Conservation (phyloP, 2,888 invertebrate species). For the Luperina nickerlii region DNA sequence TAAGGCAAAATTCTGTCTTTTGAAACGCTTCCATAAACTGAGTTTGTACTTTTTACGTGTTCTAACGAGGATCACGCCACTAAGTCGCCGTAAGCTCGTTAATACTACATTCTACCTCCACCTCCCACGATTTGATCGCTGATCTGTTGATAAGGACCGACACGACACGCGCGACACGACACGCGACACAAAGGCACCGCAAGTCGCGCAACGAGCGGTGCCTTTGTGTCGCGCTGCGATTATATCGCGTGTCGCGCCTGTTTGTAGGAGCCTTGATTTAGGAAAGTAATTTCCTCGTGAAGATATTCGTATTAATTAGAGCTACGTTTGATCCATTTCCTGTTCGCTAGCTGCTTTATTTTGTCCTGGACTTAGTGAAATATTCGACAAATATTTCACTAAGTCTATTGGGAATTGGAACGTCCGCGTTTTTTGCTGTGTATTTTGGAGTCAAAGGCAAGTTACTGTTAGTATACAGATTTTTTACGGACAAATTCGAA, state of each 20-base stretch:
- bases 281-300: conserved; percentile 53
- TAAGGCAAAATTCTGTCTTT: conserved; percentile 36
- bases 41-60: conserved; percentile 51
- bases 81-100: conserved; percentile 67
- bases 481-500: conserved; percentile 27
- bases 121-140: conserved; percentile 50
- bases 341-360: conserved; percentile 21
- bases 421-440: conserved; percentile 21
- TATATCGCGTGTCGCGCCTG: too few species aligned
- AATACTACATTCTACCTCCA: conserved; percentile 42
- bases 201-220: too few species aligned
- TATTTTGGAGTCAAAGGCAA: conserved; percentile 40
- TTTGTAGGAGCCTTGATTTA: too few species aligned
- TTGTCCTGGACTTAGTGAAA: too few species aligned
- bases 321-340: conserved; percentile 40
- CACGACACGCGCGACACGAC: too few species aligned
- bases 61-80: conserved; percentile 64
- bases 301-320: conserved; percentile 45
- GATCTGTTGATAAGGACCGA: conserved; percentile 66
- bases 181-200: too few species aligned
- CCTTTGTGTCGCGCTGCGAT: too few species aligned
- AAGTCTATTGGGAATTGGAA: conserved; percentile 23
- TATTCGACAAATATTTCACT: conserved; percentile 16
- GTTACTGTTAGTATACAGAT: conserved; percentile 26
- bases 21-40: conserved; percentile 28